Conservation (phyloP, 2,113 vertebrate genomes). For the Osmerus mordax region DNA sequence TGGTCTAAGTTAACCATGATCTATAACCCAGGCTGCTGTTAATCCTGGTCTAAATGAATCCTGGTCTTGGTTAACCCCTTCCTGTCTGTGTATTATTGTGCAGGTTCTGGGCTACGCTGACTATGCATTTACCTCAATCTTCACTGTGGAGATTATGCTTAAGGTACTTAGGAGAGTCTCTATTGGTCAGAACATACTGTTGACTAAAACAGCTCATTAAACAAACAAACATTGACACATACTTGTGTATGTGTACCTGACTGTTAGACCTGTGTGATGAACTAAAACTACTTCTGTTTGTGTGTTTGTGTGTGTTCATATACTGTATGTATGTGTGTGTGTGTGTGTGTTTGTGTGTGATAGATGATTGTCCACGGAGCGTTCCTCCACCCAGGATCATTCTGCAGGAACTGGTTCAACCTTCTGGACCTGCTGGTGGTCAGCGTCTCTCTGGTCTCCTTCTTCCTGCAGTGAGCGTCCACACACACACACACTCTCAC, state of each 20-base stretch:
- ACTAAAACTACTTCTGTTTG: not conserved
- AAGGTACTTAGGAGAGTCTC: slow-evolving; percentile 70
- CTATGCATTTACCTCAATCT: slow-evolving; percentile 91
- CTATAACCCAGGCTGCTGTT: too few relatives aligned
- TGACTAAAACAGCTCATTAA: not conserved
- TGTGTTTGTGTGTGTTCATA: not conserved
- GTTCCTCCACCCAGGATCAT: slow-evolving; percentile 88
- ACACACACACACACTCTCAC: not conserved
- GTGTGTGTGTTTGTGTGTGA: slow-evolving; percentile 7
- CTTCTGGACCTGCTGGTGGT: slow-evolving; percentile 88
- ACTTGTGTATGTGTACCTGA: not conserved
- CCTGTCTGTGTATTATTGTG: not conserved
- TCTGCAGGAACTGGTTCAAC: slow-evolving; percentile 95
- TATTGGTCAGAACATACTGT: too few relatives aligned
- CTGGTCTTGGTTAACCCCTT: too few relatives aligned
- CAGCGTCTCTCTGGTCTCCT: slow-evolving; percentile 89
- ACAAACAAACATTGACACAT: not conserved
- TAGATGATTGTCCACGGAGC: slow-evolving; percentile 91
- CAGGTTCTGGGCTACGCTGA: slow-evolving; percentile 90
- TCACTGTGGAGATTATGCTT: slow-evolving; percentile 89
- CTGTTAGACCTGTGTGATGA: not conserved
- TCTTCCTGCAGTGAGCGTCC: slow-evolving; percentile 85
- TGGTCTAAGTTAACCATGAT: too few relatives aligned
- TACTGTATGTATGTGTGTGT: not conserved
- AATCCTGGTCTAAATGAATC: too few relatives aligned